A percentile compares a stretch with the other conserved stretches of the same genome.
These are phyloP conservation scores for Polypterus bichir DNA, from an alignment of 2,113 vertebrate species.

Conservation along the genomic window DNA sequence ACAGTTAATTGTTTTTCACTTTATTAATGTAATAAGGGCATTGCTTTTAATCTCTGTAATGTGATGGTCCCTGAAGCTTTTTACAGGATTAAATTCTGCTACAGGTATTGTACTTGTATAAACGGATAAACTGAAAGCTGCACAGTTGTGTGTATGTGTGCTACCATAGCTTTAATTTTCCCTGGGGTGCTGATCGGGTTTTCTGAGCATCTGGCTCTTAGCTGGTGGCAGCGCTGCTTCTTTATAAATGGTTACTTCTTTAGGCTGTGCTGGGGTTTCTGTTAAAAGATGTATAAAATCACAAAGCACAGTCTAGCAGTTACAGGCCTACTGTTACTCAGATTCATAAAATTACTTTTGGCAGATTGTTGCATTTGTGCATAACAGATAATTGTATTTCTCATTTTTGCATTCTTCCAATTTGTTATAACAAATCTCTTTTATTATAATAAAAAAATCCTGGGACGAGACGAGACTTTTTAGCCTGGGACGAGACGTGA, in stretches of 20 bases:
- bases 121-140: not conserved
- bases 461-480: too few relatives aligned
- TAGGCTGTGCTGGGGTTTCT: not conserved
- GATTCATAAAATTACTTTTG: too few relatives aligned
- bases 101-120: not conserved
- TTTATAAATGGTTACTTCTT: not conserved
- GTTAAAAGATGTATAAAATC: too few relatives aligned
- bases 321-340: too few relatives aligned
- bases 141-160: not conserved
- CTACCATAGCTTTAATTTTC: not conserved
- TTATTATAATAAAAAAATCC: too few relatives aligned
- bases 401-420: too few relatives aligned
- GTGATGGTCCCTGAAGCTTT: not conserved
- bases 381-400: too few relatives aligned
- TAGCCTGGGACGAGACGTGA: too few relatives aligned
- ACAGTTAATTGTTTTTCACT: constrained; percentile 16
- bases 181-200: not conserved
- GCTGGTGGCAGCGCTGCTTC: not conserved
- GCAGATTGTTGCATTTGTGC: too few relatives aligned
- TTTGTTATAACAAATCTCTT: too few relatives aligned
- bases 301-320: too few relatives aligned
- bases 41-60: constrained; percentile 1
- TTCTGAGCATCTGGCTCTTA: constrained; percentile 9
- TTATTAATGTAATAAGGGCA: constrained; percentile 6
- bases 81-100: not conserved